Base-by-base conservation (phyloP, 2,888 invertebrate genomes). In the Pheosia gnoma region DNA sequence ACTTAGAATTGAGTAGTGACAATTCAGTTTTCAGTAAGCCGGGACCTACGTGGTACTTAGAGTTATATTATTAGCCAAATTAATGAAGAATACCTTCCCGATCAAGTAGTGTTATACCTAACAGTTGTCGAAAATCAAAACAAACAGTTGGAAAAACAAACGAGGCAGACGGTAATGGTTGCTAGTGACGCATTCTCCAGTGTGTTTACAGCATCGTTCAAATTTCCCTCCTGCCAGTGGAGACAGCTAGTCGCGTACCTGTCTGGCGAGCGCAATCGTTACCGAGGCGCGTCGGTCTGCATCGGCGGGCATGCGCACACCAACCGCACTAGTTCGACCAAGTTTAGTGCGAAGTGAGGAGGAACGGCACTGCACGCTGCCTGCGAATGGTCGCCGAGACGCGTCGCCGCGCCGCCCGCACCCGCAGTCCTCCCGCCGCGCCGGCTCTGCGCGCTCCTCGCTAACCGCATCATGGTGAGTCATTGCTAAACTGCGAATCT, bases 381-480 rank as follows among this genome's bases (percentile, higher is more conserved):
- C 78, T 79, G 81, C 85, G 84, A 86, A 83, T 81, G 86, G 83
- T 81, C 82, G 84, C 78, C 80, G 80, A 80, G 79, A 76, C 78
- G 76, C 80, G 74, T 72, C 79, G 77, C 87, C 85, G 82, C 88
- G 80, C 88, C 88, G 81, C 90, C 86, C 89, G 81, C 87, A 79
- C 87, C 90, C 89, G 84, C 91, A 91, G 91, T 91, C 84, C 90
- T 85, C 88, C 86, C 87, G 84, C 85, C 90, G 91, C 91, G 91
- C 87, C 88, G 89, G 88, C 84, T 87, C 86, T 82, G 88, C 83
- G 88, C 91, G 89, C 93, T 88, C 83, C 86, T 83, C 90, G 82
- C 83, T 83, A 87, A 85, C 90, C 89, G 89, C 91, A 92, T 83
- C 89, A 93, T 93, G 93, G 93, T 93, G 93, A 93, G 93, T 93